Conservation (phyloP, 2,113 vertebrate genomes). For the Machaerirhynchus nigripectus region DNA sequence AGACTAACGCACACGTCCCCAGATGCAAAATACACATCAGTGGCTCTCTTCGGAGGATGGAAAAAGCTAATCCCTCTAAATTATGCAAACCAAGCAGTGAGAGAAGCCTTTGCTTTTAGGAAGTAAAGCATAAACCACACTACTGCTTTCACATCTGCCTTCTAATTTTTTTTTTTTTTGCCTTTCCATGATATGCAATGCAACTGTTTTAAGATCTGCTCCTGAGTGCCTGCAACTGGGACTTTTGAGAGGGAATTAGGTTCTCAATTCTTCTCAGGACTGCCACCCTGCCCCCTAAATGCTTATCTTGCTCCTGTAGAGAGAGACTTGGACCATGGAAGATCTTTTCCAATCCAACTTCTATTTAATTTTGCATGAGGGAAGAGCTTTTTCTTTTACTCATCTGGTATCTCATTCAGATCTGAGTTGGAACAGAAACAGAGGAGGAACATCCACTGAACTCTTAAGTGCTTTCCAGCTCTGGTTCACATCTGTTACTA, state of each 20-base stretch:
- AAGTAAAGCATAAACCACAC: slow-evolving; percentile 9
- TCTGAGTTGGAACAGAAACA: not conserved
- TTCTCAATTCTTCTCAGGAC: not conserved
- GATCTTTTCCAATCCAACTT: not conserved
- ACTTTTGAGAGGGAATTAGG: not conserved
- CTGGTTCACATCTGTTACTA: slow-evolving; percentile 13
- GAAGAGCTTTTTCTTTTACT: not conserved
- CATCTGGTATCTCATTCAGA: not conserved
- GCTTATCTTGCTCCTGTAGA: not conserved
- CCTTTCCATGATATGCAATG: not conserved
- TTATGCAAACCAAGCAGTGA: slow-evolving; percentile 20
- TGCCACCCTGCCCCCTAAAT: not conserved
- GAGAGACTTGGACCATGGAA: not conserved
- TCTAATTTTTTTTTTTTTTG: not conserved
- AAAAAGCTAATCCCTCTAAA: slow-evolving; percentile 44
- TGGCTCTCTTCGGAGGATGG: not conserved
- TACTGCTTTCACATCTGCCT: not conserved
- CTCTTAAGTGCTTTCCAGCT: not conserved
- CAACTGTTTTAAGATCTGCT: not conserved
- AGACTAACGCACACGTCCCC: not conserved
- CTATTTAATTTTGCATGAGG: not conserved
- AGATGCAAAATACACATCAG: slow-evolving; percentile 9
- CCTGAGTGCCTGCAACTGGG: not conserved
- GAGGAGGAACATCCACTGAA: not conserved
- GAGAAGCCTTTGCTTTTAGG: slow-evolving; percentile 9